Conservation (phyloP, 2,113 vertebrate species). For the Semnornis frantzii region DNA sequence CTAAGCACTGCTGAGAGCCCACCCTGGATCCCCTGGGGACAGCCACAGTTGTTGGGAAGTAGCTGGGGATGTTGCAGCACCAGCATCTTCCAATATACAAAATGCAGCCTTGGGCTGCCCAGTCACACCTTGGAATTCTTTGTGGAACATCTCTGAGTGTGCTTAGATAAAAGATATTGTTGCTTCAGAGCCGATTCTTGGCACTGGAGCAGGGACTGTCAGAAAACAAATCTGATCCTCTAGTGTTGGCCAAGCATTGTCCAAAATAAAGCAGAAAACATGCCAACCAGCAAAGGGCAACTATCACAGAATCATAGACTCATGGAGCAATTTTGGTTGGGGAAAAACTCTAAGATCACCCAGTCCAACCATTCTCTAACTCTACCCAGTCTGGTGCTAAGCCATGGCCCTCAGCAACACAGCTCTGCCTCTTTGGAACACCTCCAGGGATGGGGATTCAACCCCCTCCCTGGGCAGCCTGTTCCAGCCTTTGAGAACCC, state of each 20-base stretch:
- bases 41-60: background rate
- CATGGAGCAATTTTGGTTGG: no score
- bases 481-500: no score
- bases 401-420: no score
- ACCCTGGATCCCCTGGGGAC: background rate
- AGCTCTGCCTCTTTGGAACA: no score
- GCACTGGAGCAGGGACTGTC: background rate
- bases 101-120: background rate
- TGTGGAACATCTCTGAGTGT: background rate
- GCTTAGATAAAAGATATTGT: conserved; percentile 24
- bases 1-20: background rate
- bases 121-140: background rate
- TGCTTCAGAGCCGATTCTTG: background rate
- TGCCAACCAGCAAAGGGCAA: conserved; percentile 6
- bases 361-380: no score
- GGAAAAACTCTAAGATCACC: no score
- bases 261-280: conserved; percentile 35
- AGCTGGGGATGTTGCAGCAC: background rate
- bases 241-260: background rate
- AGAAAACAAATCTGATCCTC: conserved; percentile 14
- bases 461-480: no score
- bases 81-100: background rate
- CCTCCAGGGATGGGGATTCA: no score
- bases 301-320: no score
- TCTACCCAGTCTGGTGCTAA: no score